Evolutionary conservation across 2,888 invertebrate species (phyloP).

Genomic region (Acrobasis repandana): DNA sequence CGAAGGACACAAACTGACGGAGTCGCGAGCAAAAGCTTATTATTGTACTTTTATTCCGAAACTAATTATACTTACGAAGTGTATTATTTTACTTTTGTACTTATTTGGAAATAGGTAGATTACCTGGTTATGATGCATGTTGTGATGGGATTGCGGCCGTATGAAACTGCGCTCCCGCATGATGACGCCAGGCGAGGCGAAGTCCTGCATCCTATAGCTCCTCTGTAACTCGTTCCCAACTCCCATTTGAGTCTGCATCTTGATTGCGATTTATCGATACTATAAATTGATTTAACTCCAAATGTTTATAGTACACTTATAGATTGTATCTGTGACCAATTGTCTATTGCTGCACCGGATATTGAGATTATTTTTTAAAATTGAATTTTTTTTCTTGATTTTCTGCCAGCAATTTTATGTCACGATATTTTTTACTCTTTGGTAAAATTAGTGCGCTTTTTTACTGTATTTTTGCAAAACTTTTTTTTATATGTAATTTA

Average conservation of each 20-base stretch:
- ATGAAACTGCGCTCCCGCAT: conserved; percentile 88
- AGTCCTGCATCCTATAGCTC: conserved; percentile 81
- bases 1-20: no score
- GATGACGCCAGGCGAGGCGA: conserved; percentile 81
- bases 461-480: conserved; percentile 34
- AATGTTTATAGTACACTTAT: background rate
- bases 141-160: conserved; percentile 83
- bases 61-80: no score
- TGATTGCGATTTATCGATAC: conserved; percentile 31
- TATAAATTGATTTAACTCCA: background rate
- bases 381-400: background rate
- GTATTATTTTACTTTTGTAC: no score
- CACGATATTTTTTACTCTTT: conserved; percentile 1
- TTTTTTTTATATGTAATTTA: conserved; percentile 27
- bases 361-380: background rate
- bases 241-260: conserved; percentile 76
- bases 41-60: no score
- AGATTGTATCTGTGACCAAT: conserved; percentile 4
- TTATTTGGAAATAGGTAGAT: no score
- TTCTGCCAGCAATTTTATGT: conserved; percentile 1
- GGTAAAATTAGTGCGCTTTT: conserved; percentile 43
- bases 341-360: conserved; percentile 15
- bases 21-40: no score
- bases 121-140: conserved; percentile 81
- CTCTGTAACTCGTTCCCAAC: conserved; percentile 74